Evolutionary conservation across 1,140 invertebrate species (phyloP), one percentile per base, ranked within the genome.

Genomic region (Drosophila guanche): DNA sequence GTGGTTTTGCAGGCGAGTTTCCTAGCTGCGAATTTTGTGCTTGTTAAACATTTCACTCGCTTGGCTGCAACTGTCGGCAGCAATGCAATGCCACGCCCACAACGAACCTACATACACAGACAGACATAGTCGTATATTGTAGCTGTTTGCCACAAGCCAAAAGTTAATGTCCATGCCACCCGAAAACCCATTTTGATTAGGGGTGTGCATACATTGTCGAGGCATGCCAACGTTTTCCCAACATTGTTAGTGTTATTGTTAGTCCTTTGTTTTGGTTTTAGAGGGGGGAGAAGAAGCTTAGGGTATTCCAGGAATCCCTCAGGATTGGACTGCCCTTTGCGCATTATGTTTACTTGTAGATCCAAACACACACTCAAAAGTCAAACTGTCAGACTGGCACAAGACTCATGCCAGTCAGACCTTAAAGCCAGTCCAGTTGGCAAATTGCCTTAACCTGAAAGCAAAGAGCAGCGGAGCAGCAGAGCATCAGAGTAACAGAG

Each of bases 1-100:
- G 45, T 43, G 42, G 23, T 67, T 48, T 12, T 37, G 3, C 33
- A 37, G 33, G 37, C 23, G 16, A 20, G 33, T 70, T 60, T 33
- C 14, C 51, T 70, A 66, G 80, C 63, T 66, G 63, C 62, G 61
- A 70, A 80, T 80, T 85, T 77, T 65, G 60, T 81, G 81, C 80
- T 85, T 76, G 66, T 85, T 85, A 85, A 84, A 84, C 80, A 84
- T 79, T 85, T 84, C 63, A 72, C 55, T 51, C 66, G 76, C 76
- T 76, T 79, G 76, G 68, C 62, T 85, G 77, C 81, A 85, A 69
- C 72, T 83, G 79, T 76, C 79, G 62, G 55, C 75, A 73, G 71
- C 75, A 73, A 72, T 83, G 79, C 79, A 83, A 37, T 71, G 54
- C 47, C 33, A 27, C 66, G 45, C 25, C 67, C 40, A 10, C 52